Evolutionary conservation across 2,888 invertebrate genomes (phyloP), one percentile per base, ranked within the genome.

Genomic region (Nematopogon swammerdamellus): DNA sequence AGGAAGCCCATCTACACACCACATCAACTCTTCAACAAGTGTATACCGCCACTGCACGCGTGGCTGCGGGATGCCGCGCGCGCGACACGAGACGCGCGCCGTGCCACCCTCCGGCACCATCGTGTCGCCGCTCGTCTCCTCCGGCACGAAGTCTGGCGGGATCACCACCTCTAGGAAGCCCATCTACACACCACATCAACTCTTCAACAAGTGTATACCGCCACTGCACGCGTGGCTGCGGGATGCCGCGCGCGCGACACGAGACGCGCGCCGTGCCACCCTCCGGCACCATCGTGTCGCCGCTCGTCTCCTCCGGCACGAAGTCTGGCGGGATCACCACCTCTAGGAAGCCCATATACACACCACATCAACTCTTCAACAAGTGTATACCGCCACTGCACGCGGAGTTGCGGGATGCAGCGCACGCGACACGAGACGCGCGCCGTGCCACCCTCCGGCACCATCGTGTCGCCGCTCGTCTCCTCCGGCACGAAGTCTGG

Each of bases 301-400:
- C 89, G n/a, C 92, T 92, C 19, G 92, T 93, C 63, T 92, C 92
- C 62, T 91, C 91, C 17, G 86, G 66, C 54, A 93, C 84, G 61
- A 96, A 94, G 69, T 95, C 92, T n/a, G 96, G 95, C 29, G 95
- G 93, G 56, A 95, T 87, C 19, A 92, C 91, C 49, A 95, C 92
- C 57, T 92, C 89, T 58, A 95, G 77, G 67, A 84, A 86, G 25
- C 92, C 93, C 73, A 91, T 88, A 93, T 93, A 74, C 10, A 72
- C 73, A 50, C 45, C n/a, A n/a, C n/a, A n/a, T n/a, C n/a, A n/a
- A n/a, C n/a, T n/a, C n/a, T n/a, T n/a, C n/a, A n/a, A n/a, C n/a
- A n/a, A n/a, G n/a, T n/a, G n/a, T n/a, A n/a, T n/a, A n/a, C 44
- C 90, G 83, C 94, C 94, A 95, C 59, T 85, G 85, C 47, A 95